Evolutionary conservation across 2,797 vertebrate genomes (phyloP), one percentile per base, ranked within the genome.

Genomic region (Helostoma temminkii): DNA sequence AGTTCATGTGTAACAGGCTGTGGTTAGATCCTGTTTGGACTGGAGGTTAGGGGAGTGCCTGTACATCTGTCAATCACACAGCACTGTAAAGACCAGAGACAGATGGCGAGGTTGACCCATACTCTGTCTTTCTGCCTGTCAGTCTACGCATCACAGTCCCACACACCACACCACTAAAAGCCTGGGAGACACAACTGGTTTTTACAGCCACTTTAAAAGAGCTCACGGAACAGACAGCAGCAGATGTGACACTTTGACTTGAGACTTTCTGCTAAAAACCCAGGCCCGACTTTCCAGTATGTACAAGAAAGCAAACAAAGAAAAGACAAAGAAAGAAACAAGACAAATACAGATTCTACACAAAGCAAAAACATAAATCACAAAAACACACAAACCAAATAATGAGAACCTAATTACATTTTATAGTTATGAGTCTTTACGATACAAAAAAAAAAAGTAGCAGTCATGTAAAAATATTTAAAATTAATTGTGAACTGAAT

Each of bases 91-190:
- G 60, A 66, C 58, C 66, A 30, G 49, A 87, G 84, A 89, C 87
- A 89, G 88, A 90, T 91, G 88, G 82, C 50, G 47, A 68, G 63
- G 68, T 56, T 76, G 77, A 89, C 80, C 83, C 63, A 65, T 80
- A 72, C 82, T 82, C 60, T 55, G 68, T 82, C 83, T 77, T 57
- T 58, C 75, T 64, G 63, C 59, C 74, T 84, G 84, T 86, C 84
- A 82, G 68, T 74, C 63, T 74, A 65, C 25, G 37, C 72, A 61
- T 81, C 77, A 72, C 46, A 32, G 52, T 66, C 48, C 53, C 52
- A 74, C 55, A 52, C 72, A 72, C 48, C 54, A 58, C 66, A 66
- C 57, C 21, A 43, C 75, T 52, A 39, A 71, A 66, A 75, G 75
- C 47, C 65, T 71, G 41, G 60, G 73, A 83, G 78, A 83, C 75